phyloP scores from a whole-genome alignment of 2,888 invertebrate species.

The Amaurobius ferox region DNA sequence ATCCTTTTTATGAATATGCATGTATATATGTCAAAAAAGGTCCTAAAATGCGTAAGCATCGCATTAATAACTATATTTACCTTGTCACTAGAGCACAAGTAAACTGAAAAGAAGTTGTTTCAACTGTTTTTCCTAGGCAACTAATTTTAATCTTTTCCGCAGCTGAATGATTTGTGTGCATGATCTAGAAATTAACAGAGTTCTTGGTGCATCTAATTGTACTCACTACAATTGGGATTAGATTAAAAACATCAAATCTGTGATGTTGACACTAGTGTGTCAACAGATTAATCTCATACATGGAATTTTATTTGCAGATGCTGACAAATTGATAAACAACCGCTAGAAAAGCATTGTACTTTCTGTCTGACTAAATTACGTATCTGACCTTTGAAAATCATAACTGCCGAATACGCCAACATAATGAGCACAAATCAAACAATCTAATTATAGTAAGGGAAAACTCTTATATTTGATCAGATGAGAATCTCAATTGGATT shows the following conservation, averaged over 20 bases:
- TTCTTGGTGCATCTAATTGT: neutral
- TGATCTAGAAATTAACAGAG: conserved; percentile 12
- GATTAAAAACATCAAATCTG: neutral
- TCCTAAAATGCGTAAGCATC: conserved; percentile 11
- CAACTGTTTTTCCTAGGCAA: neutral
- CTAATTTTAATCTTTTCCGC: conserved; percentile 1
- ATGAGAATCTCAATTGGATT: neutral
- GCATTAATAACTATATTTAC: conserved; percentile 34
- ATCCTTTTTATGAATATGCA: conserved; percentile 1
- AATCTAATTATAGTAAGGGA: neutral
- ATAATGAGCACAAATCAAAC: neutral
- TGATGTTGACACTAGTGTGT: neutral
- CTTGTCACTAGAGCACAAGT: conserved; percentile 18
- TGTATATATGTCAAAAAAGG: conserved; percentile 27
- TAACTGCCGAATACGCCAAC: neutral
- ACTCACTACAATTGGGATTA: neutral
- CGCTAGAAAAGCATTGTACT: neutral
- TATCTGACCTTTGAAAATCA: neutral
- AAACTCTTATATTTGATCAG: neutral
- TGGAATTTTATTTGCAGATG: too few species aligned
- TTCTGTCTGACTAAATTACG: neutral
- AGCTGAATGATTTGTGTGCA: neutral
- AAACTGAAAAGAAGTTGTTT: conserved; percentile 1
- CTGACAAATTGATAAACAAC: neutral
- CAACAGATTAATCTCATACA: neutral